These are phyloP conservation scores for Phalanger gymnotis DNA, from an alignment of 2,797 vertebrate species.

Conservation along the genomic window DNA sequence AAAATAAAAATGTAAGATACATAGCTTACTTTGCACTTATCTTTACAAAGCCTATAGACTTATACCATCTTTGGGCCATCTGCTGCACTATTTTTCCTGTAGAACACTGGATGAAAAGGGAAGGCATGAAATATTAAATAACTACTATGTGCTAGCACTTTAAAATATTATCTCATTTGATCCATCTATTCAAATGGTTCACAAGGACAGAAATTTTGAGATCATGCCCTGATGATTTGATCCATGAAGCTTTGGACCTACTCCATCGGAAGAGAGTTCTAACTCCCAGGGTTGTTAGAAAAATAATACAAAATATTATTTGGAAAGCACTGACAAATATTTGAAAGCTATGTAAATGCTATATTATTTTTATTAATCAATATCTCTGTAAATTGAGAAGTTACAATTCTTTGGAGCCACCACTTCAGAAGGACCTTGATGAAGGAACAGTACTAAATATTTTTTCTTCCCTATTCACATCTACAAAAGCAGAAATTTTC, in stretches of 20 bases:
- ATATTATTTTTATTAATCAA: neutral
- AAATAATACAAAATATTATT: neutral
- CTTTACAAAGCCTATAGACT: neutral
- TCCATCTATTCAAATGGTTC: neutral
- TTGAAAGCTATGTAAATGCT: neutral
- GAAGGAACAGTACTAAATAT: neutral
- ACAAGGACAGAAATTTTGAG: neutral
- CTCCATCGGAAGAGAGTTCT: neutral
- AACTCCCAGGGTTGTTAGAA: neutral
- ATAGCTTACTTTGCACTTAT: neutral
- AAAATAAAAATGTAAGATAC: neutral
- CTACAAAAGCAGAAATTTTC: neutral
- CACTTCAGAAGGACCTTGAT: neutral
- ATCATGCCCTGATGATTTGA: neutral
- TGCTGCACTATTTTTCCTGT: neutral
- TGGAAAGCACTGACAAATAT: neutral
- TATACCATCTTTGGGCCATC: neutral
- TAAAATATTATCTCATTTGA: neutral
- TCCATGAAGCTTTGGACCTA: neutral
- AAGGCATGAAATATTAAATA: neutral
- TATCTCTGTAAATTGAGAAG: neutral
- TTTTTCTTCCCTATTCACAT: neutral
- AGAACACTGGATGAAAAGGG: neutral
- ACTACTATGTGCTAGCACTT: neutral
- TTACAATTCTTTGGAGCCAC: neutral